Conservation (phyloP, 2,888 invertebrate genomes). For the Cerceris ruficornis region DNA sequence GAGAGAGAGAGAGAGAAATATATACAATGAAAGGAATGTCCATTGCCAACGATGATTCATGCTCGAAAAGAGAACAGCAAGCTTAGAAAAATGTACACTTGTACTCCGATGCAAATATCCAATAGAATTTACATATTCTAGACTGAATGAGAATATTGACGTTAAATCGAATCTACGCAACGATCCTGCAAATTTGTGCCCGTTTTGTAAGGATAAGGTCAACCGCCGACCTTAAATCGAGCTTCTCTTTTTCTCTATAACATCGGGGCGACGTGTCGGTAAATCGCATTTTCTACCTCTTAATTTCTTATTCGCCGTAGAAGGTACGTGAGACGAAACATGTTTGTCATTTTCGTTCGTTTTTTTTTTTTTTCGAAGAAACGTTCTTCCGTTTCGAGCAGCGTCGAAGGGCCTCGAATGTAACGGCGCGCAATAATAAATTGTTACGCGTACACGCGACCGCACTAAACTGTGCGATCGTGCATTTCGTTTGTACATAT, state of each 20-base stretch:
- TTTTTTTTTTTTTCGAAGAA: constrained; percentile 1
- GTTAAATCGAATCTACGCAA: constrained; percentile 11
- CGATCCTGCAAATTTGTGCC: constrained; percentile 16
- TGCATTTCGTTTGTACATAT: neutral
- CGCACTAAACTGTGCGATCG: neutral
- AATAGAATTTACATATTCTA: neutral
- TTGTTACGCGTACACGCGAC: neutral
- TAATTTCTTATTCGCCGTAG: neutral
- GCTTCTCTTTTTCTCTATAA: constrained; percentile 10
- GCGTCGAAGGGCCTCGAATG: too few species aligned
- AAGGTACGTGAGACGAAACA: too few species aligned
- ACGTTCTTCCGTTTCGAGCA: too few species aligned
- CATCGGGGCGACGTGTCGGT: constrained; percentile 2
- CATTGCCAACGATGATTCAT: neutral
- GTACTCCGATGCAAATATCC: constrained; percentile 2
- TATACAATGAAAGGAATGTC: constrained; percentile 37
- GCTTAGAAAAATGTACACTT: constrained; percentile 4
- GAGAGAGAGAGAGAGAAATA: constrained; percentile 8
- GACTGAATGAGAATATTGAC: neutral
- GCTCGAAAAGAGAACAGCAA: constrained; percentile 4
- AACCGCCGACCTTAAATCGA: constrained; percentile 41
- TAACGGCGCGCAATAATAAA: neutral
- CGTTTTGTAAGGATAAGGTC: constrained; percentile 20
- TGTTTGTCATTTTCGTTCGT: neutral
- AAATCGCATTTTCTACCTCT: neutral